Conservation (phyloP, 2,888 invertebrate genomes). For the Tubulanus polymorphus region DNA sequence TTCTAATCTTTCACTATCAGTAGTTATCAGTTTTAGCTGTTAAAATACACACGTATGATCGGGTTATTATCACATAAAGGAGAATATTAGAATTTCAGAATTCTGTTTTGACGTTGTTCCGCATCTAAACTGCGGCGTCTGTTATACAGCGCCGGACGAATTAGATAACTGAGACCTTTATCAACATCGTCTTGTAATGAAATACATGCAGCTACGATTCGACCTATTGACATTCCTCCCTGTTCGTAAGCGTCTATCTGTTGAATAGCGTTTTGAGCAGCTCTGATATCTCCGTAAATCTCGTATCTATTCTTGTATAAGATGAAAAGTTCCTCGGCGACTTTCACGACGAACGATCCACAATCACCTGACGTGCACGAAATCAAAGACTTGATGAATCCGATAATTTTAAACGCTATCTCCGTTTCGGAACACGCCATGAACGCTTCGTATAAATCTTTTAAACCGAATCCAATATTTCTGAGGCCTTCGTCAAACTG, state of each 20-base stretch:
- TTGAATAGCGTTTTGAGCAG: not conserved
- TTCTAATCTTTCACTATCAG: too few relatives aligned
- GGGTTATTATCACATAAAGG: too few relatives aligned
- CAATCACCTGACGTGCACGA: not conserved
- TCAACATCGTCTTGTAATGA: too few relatives aligned
- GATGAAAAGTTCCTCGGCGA: not conserved
- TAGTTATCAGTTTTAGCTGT: too few relatives aligned
- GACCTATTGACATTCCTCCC: not conserved
- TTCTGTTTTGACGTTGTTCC: too few relatives aligned
- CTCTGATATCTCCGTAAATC: slow-evolving; percentile 3
- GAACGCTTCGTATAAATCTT: not conserved
- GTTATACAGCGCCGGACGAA: too few relatives aligned
- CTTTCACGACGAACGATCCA: not conserved
- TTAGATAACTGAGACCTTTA: too few relatives aligned
- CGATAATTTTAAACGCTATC: not conserved
- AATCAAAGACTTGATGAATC: not conserved
- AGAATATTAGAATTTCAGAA: too few relatives aligned
- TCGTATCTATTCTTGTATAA: slow-evolving; percentile 1
- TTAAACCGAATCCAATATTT: not conserved
- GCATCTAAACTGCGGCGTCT: too few relatives aligned
- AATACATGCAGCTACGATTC: slow-evolving; percentile 3
- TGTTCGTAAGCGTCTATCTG: slow-evolving; percentile 2
- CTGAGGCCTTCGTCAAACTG: not conserved
- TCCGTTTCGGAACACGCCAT: slow-evolving; percentile 1
- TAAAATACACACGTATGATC: too few relatives aligned